Evolutionary conservation across 2,113 vertebrate species (phyloP).

Genomic region (Gasterosteus aculeatus): DNA sequence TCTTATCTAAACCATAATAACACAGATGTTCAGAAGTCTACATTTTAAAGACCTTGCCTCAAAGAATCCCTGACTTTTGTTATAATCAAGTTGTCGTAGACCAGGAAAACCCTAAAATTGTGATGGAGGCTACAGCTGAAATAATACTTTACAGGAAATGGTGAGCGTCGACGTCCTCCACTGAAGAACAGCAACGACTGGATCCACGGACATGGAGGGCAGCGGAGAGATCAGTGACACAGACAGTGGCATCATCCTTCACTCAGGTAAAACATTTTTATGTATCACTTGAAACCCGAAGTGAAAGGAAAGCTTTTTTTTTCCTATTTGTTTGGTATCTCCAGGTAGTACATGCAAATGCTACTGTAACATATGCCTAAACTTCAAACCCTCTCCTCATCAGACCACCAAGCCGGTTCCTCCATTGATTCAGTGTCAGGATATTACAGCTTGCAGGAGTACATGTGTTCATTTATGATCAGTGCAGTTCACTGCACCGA

Average conservation of each 20-base stretch:
- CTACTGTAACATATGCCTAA: no score
- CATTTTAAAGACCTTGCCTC: background rate
- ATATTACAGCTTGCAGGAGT: background rate
- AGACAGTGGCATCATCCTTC: constrained; percentile 89
- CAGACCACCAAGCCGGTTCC: background rate
- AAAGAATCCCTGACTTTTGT: background rate
- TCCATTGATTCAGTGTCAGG: background rate
- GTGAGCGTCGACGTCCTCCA: constrained; percentile 17
- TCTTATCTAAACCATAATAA: background rate
- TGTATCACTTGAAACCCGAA: background rate
- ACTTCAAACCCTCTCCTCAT: no score
- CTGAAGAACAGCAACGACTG: constrained; percentile 42
- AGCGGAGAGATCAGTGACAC: constrained; percentile 89
- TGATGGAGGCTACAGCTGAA: constrained; percentile 3
- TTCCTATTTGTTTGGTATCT: background rate
- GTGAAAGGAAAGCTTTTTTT: background rate
- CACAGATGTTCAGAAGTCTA: background rate
- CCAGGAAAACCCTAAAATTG: background rate
- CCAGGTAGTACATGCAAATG: background rate
- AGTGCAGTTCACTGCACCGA: background rate
- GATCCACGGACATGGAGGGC: constrained; percentile 79
- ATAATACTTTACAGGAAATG: constrained; percentile 57
- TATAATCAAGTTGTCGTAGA: background rate
- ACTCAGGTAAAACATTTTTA: constrained; percentile 82
- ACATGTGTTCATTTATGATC: background rate